These are phyloP conservation scores for Callimorpha dominula DNA, from an alignment of 2,888 invertebrate species.

Conservation along the genomic window DNA sequence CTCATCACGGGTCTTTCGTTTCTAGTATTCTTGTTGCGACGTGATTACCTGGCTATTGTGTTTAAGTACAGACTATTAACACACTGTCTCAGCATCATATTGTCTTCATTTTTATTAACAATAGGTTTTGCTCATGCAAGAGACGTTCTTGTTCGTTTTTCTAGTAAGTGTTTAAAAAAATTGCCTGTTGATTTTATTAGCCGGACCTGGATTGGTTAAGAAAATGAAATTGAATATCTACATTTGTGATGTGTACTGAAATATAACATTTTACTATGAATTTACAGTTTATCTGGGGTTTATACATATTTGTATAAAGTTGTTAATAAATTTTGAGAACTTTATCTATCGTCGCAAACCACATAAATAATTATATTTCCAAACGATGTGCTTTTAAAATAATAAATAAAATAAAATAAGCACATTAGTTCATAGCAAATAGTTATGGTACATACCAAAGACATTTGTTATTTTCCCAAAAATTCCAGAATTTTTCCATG, in stretches of 20 bases:
- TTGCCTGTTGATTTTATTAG: no score
- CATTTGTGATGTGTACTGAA: no score
- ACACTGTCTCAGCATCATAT: background rate
- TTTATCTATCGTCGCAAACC: background rate
- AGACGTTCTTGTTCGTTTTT: background rate
- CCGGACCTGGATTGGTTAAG: no score
- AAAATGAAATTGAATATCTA: background rate
- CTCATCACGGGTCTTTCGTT: background rate
- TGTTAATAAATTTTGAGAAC: background rate
- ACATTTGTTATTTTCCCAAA: no score
- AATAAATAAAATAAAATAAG: no score
- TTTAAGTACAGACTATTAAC: background rate
- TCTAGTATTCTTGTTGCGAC: background rate
- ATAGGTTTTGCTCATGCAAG: background rate
- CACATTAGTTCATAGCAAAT: no score
- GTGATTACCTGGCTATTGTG: background rate
- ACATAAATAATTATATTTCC: background rate
- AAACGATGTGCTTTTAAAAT: no score
- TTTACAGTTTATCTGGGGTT: background rate
- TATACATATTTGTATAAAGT: no score
- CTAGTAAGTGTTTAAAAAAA: background rate
- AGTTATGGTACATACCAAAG: background rate
- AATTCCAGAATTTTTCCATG: no score
- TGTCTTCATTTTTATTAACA: background rate
- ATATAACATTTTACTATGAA: background rate